Evolutionary conservation across 2,797 vertebrate species (phyloP).

Genomic region (Heteromormyrus szaboi): DNA sequence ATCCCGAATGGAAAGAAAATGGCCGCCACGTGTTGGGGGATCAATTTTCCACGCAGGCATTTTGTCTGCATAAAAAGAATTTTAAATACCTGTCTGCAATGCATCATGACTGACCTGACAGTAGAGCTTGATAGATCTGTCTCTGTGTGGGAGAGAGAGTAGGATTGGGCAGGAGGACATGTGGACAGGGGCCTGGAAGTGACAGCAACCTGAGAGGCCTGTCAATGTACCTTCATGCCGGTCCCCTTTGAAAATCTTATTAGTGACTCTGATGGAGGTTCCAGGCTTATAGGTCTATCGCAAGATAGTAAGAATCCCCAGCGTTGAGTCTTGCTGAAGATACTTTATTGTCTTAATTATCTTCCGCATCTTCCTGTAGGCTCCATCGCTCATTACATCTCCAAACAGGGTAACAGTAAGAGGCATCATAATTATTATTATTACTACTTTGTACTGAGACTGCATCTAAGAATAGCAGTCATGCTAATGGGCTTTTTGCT

Average conservation of each 20-base stretch:
- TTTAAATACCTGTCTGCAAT: not conserved
- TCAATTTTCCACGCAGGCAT: slow-evolving; percentile 13
- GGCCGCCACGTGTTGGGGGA: not conserved
- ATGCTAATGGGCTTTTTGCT: not conserved
- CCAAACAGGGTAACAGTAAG: slow-evolving; percentile 1
- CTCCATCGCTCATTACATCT: not conserved
- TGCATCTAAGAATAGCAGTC: not conserved
- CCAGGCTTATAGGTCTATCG: slow-evolving; percentile 24
- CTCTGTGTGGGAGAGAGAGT: not conserved
- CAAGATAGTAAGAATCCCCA: not conserved
- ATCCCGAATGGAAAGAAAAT: not conserved
- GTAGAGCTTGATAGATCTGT: not conserved
- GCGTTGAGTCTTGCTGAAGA: not conserved
- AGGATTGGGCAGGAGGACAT: not conserved
- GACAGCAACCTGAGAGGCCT: not conserved
- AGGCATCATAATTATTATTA: not conserved
- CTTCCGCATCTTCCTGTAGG: slow-evolving; percentile 31
- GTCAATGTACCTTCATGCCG: slow-evolving; percentile 20
- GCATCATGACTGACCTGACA: not conserved
- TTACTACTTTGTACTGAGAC: not conserved
- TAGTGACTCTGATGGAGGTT: slow-evolving; percentile 37
- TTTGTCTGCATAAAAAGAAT: not conserved
- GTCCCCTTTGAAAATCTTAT: slow-evolving; percentile 27
- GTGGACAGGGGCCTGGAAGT: not conserved
- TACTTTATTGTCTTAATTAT: slow-evolving; percentile 18